Base-by-base conservation (phyloP, 2,113 vertebrate genomes). In the Argyrosomus japonicus region DNA sequence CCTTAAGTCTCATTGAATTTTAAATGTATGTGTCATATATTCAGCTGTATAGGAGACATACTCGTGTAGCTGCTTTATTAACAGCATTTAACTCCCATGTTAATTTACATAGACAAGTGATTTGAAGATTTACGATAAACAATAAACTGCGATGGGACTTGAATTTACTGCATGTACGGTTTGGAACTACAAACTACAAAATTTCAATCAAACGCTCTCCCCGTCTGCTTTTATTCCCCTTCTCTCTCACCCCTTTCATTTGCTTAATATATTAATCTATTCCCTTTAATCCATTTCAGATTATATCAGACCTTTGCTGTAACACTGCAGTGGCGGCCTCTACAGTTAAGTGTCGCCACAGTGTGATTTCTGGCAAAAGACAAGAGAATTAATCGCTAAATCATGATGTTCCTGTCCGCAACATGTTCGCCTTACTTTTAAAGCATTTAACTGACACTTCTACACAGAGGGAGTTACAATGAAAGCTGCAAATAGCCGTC, bases 261-360 rank as follows among this genome's bases (percentile, higher is more conserved):
- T 89, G 73, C 84, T 74, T 88, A 89, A 89, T 88, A 63, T 91
- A 91, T 93, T 91, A 89, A 93, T 91, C 86, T 84, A 90, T 93
- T 93, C 88, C 69, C 91, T 94, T 90, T 90, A 72, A 93, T 92
- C 81, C 73, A 72, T 90, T 82, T 90, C 63, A 90, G 79, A 93
- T 88, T 32, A 82, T 87, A 87, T 84, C 68, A 91, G 79, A 84
- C 65, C 72, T 79, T 84, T 84, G 74, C 87, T 84, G 79, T 79
- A 68, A 84, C 68, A 61, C 81, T 87, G 80, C 81, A 81, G 85
- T 69, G 69, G 77, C 68, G 70, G 74, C 68, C 63, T 65, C 40
- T 77, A 73, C 61, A 83, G 74, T 84, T 70, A 64, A 82, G 73
- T 84, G 86, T 81, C 21, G 63, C 73, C 61, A 68, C 77, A 67